Evolutionary conservation across 1,140 invertebrate species (phyloP).

Genomic region (Diuraphis noxia): DNA sequence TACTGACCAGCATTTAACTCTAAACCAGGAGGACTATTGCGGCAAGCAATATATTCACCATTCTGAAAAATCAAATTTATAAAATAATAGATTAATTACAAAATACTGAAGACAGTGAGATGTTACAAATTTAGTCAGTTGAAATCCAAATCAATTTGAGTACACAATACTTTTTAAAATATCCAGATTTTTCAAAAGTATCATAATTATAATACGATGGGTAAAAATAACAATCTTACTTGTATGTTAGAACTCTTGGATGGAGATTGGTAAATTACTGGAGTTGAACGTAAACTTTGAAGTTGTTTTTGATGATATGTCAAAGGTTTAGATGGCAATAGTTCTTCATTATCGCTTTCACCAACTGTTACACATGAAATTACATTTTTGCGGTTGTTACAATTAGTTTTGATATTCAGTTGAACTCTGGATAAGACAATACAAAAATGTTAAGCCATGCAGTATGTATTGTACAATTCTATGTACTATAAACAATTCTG

Average conservation of each 20-base stretch:
- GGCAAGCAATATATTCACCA: constrained; percentile 45
- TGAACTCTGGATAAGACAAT: background rate
- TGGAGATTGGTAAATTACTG: constrained; percentile 51
- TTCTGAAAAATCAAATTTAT: constrained; percentile 8
- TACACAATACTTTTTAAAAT: background rate
- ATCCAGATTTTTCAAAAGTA: background rate
- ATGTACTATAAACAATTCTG: background rate
- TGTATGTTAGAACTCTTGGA: constrained; percentile 48
- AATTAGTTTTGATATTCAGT: constrained; percentile 27
- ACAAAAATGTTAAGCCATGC: background rate
- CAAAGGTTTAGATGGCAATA: constrained; percentile 58
- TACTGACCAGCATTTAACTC: constrained; percentile 45
- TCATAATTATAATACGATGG: background rate
- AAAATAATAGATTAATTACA: too few relatives aligned
- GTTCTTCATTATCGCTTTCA: constrained; percentile 77
- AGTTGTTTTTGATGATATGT: constrained; percentile 49
- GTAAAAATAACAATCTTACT: constrained; percentile 2
- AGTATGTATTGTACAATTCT: too few relatives aligned
- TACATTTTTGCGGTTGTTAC: constrained; percentile 68
- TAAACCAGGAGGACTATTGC: constrained; percentile 29
- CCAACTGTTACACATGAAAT: constrained; percentile 81
- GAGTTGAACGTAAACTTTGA: constrained; percentile 51
- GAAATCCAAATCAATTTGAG: background rate
- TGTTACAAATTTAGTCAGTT: background rate
- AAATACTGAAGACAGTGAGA: background rate